Percentiles rank a stretch among this genome's conserved stretches.
phyloP scores from a whole-genome alignment of 1,140 invertebrate genomes.

The Tetranychus cinnabarinus region DNA sequence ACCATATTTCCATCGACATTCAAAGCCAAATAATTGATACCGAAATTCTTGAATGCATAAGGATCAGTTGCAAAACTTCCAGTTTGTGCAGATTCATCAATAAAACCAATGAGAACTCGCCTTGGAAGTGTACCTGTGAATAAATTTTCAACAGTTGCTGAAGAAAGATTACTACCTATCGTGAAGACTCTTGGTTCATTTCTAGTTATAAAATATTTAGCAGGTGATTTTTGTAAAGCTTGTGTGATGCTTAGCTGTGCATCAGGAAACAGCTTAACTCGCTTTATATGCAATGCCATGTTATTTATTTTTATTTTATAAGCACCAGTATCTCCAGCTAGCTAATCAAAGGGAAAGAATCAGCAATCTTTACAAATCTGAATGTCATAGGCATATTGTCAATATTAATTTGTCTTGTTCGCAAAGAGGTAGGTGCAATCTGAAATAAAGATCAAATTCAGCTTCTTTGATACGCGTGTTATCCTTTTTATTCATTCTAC shows the following conservation, averaged over 20 bases:
- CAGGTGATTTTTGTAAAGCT: background rate
- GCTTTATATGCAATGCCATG: background rate
- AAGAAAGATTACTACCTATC: background rate
- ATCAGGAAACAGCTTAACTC: background rate
- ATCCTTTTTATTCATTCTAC: background rate
- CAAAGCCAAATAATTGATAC: background rate
- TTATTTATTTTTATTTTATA: background rate
- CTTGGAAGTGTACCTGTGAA: constrained; percentile 3
- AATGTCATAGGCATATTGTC: background rate
- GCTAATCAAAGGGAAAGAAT: too few species aligned
- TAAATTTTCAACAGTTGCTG: constrained; percentile 2
- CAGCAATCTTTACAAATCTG: background rate
- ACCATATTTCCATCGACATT: constrained; percentile 4
- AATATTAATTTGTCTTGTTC: background rate
- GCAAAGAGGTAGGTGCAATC: background rate
- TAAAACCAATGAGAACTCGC: constrained; percentile 1
- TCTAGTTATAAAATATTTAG: background rate
- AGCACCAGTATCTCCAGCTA: background rate
- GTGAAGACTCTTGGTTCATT: background rate
- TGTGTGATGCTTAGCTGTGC: background rate
- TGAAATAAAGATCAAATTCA: background rate
- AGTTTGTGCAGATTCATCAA: constrained; percentile 2
- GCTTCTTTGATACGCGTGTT: background rate
- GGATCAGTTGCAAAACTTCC: background rate
- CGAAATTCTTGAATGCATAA: constrained; percentile 5